These are phyloP conservation scores for Sciaenops ocellatus DNA, from an alignment of 2,797 vertebrate genomes.

Conservation along the genomic window DNA sequence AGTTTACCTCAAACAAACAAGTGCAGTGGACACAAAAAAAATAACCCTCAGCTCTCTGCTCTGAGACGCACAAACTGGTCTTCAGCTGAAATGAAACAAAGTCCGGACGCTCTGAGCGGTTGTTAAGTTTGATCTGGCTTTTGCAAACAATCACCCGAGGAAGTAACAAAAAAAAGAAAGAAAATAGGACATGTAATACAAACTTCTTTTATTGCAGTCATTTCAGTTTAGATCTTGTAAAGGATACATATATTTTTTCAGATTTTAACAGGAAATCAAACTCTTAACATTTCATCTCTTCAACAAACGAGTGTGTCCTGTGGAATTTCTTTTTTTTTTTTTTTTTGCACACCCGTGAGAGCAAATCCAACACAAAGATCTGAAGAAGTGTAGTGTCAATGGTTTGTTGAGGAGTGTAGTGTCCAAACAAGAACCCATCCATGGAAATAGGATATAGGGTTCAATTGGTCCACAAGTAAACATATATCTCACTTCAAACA, in stretches of 20 bases:
- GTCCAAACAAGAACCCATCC: constrained; percentile 25
- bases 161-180: constrained; percentile 13
- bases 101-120: constrained; percentile 2
- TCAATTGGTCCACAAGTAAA: constrained; percentile 39
- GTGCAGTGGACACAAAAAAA: constrained; percentile 25
- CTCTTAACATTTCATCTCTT: constrained; percentile 48
- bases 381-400: constrained; percentile 34
- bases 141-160: constrained; percentile 31
- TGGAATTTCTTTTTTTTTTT: not conserved
- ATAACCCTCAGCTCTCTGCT: constrained; percentile 18
- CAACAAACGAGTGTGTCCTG: constrained; percentile 1
- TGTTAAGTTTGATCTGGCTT: constrained; percentile 44
- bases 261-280: constrained; percentile 47
- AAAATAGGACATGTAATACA: constrained; percentile 14
- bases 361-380: constrained; percentile 17
- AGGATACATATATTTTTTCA: constrained; percentile 14
- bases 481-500: constrained; percentile 22
- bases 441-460: not conserved
- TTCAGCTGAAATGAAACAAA: constrained; percentile 53
- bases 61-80: constrained; percentile 41
- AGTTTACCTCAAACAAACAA: constrained; percentile 77
- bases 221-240: constrained; percentile 49
- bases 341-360: constrained; percentile 2
- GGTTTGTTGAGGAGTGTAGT: constrained; percentile 17
- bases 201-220: constrained; percentile 51